These are phyloP conservation scores for Drosophila pectinifera DNA, from an alignment of 1,140 invertebrate genomes.

Conservation along the genomic window DNA sequence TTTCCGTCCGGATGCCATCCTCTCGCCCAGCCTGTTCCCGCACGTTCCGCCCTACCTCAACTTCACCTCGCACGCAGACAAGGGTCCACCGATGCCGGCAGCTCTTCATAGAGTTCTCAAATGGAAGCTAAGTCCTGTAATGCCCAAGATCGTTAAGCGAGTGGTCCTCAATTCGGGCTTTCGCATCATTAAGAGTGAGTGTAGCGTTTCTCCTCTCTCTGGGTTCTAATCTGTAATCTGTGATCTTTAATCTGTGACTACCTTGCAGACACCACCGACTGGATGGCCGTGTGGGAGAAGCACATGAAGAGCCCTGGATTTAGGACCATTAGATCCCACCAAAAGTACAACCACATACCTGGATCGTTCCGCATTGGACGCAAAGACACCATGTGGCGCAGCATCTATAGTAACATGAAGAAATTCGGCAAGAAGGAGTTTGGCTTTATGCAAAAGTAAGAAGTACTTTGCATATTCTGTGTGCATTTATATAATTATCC, in stretches of 20 bases:
- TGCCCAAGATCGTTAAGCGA: slow-evolving; percentile 93
- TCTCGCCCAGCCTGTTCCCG: slow-evolving; percentile 91
- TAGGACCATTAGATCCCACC: slow-evolving; percentile 92
- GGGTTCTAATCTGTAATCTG: not conserved
- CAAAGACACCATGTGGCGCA: slow-evolving; percentile 97
- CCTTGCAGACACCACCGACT: slow-evolving; percentile 88
- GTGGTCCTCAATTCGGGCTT: slow-evolving; percentile 94
- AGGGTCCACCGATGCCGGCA: slow-evolving; percentile 88
- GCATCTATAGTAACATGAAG: slow-evolving; percentile 91
- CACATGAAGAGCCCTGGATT: slow-evolving; percentile 93
- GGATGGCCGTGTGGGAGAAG: slow-evolving; percentile 93
- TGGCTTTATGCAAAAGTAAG: slow-evolving; percentile 93
- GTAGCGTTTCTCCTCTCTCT: not conserved
- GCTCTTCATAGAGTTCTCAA: slow-evolving; percentile 91
- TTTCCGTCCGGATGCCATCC: slow-evolving; percentile 84
- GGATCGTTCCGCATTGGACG: slow-evolving; percentile 98
- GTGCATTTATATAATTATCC: too few species aligned
- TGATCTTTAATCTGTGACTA: not conserved
- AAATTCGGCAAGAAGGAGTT: slow-evolving; percentile 93
- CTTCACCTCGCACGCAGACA: slow-evolving; percentile 92
- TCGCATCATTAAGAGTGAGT: slow-evolving; percentile 91
- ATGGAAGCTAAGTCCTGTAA: slow-evolving; percentile 96
- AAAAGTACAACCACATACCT: slow-evolving; percentile 99
- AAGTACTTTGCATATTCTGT: too few species aligned
- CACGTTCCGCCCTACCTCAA: slow-evolving; percentile 95